Base-by-base conservation (phyloP, 2,797 vertebrate species). In the Smutsia gigantea region DNA sequence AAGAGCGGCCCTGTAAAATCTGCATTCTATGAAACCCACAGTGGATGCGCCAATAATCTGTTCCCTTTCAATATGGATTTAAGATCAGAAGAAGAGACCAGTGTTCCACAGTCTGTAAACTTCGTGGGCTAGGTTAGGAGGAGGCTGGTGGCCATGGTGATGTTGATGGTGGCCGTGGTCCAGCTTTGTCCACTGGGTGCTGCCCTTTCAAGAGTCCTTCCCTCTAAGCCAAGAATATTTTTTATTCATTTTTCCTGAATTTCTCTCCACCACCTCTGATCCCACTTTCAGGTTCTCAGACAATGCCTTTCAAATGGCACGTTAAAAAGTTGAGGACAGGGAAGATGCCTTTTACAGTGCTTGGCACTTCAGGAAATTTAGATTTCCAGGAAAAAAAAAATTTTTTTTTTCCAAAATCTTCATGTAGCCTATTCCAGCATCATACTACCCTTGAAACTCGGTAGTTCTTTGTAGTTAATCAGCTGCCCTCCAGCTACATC, bases 381-480 rank as follows among this genome's bases (percentile, higher is more conserved):
- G 53, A 68, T 89, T 94, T 74, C 46, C 1, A 11, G 53, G 2
- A 69, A 78, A 90, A 79, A 1, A 51, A n/a, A n/a, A n/a, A n/a
- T n/a, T 9, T 23, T 64, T 78, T 83, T 81, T 84, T 46, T 46
- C 27, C 42, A 31, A 39, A 34, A 94, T 72, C 77, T 49, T 27
- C 19, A 23, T n/a, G 37, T 46, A 72, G 63, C 21, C 6, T 69
- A 37, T 53, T 82, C 82, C 19, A 83, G 39, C 31, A 46, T 49
- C 66, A 39, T 21, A 71, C 27, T 55, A n/a, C 25, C 42, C 71
- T 53, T 51, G 55, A 71, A 86, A 66, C 6, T 10, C 17, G 39
- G 34, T 79, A 49, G 59, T 29, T 91, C 59, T 89, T n/a, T 64
- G 7, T 79, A 82, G 82, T 46, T 42, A 90, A 89, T 95, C 88